These are phyloP conservation scores for Zaprionus africanus DNA, from an alignment of 1,140 invertebrate genomes.

Conservation along the genomic window DNA sequence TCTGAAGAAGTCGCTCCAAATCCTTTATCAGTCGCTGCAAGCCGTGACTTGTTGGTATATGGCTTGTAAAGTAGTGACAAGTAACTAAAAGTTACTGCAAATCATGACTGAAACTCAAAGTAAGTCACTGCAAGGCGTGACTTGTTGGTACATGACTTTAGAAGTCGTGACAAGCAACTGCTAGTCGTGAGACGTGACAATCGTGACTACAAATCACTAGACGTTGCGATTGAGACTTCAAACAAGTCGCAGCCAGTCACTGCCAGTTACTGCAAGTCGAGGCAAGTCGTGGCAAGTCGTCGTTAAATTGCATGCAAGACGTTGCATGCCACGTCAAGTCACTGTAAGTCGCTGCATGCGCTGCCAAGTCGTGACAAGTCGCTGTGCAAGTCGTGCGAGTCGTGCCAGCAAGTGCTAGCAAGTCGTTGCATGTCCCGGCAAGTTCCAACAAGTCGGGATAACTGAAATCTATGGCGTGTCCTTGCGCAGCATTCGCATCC, in stretches of 20 bases:
- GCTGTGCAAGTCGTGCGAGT: neutral
- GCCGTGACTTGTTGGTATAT: too few species aligned
- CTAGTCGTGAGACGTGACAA: neutral
- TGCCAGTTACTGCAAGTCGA: neutral
- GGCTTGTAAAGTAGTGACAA: too few species aligned
- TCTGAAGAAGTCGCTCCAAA: too few species aligned
- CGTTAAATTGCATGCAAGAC: too few species aligned
- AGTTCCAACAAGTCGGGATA: conserved; percentile 3
- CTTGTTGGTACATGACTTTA: too few species aligned
- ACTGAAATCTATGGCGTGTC: neutral
- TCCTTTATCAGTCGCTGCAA: too few species aligned
- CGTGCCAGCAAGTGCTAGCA: neutral
- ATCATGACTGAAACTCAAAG: too few species aligned
- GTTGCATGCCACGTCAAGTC: neutral
- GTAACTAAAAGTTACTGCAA: too few species aligned
- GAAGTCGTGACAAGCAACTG: neutral
- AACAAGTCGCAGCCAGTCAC: neutral
- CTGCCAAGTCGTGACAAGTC: neutral
- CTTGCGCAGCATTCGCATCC: conserved; percentile 26
- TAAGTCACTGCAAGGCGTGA: neutral
- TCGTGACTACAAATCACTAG: too few species aligned
- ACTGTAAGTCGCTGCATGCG: neutral
- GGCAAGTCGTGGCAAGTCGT: neutral
- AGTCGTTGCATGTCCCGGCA: conserved; percentile 7
- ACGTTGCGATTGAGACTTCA: too few species aligned